A percentile compares a stretch with the other conserved stretches of the same genome.
phyloP scores from a whole-genome alignment of 2,888 invertebrate species.

The Malacosoma neustria region DNA sequence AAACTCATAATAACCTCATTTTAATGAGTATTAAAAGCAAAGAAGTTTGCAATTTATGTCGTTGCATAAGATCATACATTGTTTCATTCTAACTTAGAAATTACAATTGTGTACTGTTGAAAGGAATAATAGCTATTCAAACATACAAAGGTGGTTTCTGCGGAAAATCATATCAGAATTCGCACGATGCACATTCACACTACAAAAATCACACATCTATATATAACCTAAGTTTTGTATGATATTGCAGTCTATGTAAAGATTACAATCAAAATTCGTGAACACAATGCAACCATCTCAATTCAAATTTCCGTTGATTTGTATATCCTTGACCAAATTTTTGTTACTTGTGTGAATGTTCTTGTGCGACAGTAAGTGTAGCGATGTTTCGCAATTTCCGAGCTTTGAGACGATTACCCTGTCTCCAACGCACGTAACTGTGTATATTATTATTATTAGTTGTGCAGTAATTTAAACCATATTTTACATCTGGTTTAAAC shows the following conservation, averaged over 20 bases:
- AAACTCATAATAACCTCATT: too few relatives aligned
- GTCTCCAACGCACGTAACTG: too few relatives aligned
- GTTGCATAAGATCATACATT: background rate
- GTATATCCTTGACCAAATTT: slow-evolving; percentile 40
- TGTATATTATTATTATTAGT: background rate
- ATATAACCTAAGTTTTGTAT: background rate
- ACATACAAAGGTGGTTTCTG: background rate
- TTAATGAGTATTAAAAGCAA: background rate
- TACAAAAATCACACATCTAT: background rate
- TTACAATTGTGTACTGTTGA: background rate
- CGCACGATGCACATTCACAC: background rate
- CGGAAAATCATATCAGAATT: background rate
- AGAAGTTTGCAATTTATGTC: background rate
- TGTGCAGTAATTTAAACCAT: too few relatives aligned
- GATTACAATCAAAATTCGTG: slow-evolving; percentile 3
- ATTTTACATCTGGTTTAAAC: too few relatives aligned
- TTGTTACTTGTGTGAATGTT: slow-evolving; percentile 28
- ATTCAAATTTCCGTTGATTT: slow-evolving; percentile 17
- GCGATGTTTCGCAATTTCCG: slow-evolving; percentile 17
- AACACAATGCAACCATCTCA: slow-evolving; percentile 8
- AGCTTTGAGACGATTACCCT: slow-evolving; percentile 1
- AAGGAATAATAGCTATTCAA: background rate
- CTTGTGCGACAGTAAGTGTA: slow-evolving; percentile 22
- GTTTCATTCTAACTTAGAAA: background rate
- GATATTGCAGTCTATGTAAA: background rate